Conservation (phyloP, 2,888 invertebrate genomes). For the Polyommatus iphigenia region DNA sequence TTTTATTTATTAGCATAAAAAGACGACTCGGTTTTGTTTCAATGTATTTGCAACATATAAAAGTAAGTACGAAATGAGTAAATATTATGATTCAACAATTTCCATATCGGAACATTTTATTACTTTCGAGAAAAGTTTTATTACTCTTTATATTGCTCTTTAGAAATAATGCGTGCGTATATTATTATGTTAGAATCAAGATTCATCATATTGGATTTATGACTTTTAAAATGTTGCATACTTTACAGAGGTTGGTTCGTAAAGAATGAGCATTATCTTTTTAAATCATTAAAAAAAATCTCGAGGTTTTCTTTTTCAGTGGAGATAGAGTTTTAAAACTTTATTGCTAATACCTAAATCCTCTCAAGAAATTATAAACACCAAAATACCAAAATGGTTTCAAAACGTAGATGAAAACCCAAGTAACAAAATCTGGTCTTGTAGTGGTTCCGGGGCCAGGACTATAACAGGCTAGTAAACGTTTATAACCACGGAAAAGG, state of each 20-base stretch:
- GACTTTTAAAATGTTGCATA: conserved; percentile 4
- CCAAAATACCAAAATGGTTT: too few species aligned
- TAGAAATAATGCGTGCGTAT: conserved; percentile 11
- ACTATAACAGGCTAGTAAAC: too few species aligned
- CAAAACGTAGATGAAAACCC: too few species aligned
- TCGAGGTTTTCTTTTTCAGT: not conserved
- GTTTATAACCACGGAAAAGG: too few species aligned
- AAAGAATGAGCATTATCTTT: not conserved
- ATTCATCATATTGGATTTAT: not conserved
- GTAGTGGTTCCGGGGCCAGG: too few species aligned
- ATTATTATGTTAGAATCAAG: not conserved
- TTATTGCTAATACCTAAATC: too few species aligned
- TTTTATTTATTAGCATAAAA: conserved; percentile 4
- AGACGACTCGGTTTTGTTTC: not conserved
- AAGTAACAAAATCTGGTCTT: too few species aligned
- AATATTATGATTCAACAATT: conserved; percentile 16
- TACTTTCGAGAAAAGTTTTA: not conserved
- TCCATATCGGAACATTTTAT: conserved; percentile 4
- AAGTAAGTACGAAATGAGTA: not conserved
- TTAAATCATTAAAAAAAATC: not conserved
- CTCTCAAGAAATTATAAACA: too few species aligned
- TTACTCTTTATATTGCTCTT: conserved; percentile 13
- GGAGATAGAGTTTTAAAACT: too few species aligned
- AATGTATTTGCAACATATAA: conserved; percentile 4
- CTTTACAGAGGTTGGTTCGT: not conserved